Evolutionary conservation across 2,797 vertebrate species (phyloP).

Genomic region (Pipistrellus kuhlii): DNA sequence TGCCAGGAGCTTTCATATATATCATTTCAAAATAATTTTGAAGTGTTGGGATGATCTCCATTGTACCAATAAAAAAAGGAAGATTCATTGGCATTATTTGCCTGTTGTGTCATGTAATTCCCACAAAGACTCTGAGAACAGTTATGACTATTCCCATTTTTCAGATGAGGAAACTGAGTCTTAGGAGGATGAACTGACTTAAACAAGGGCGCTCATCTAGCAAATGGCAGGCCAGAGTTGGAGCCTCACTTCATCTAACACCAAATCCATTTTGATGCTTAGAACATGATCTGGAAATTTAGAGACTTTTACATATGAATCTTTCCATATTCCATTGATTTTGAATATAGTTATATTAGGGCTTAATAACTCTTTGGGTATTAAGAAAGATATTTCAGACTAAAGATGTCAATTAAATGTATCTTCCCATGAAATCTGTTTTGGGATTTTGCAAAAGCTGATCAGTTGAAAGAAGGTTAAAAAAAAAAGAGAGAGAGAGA

Average conservation of each 20-base stretch:
- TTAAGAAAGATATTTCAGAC: constrained; percentile 35
- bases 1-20: neutral
- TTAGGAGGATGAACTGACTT: neutral
- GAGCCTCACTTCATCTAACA: neutral
- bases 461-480: neutral
- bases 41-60: neutral
- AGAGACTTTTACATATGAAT: constrained; percentile 5
- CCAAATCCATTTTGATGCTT: neutral
- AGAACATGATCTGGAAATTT: neutral
- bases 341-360: constrained; percentile 33
- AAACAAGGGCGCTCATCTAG: neutral
- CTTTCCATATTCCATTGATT: constrained; percentile 40
- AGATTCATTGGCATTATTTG: neutral
- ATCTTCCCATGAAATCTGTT: neutral
- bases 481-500: neutral
- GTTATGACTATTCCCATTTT: neutral
- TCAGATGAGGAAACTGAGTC: constrained; percentile 5
- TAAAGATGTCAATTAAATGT: constrained; percentile 16
- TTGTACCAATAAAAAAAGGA: neutral
- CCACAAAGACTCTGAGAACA: neutral
- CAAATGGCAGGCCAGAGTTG: neutral
- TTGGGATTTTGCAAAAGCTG: neutral
- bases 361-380: constrained; percentile 7
- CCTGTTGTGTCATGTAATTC: neutral
- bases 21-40: neutral